These are phyloP conservation scores for Peromyscus californicus DNA, from an alignment of 2,113 vertebrate genomes.

Conservation along the genomic window DNA sequence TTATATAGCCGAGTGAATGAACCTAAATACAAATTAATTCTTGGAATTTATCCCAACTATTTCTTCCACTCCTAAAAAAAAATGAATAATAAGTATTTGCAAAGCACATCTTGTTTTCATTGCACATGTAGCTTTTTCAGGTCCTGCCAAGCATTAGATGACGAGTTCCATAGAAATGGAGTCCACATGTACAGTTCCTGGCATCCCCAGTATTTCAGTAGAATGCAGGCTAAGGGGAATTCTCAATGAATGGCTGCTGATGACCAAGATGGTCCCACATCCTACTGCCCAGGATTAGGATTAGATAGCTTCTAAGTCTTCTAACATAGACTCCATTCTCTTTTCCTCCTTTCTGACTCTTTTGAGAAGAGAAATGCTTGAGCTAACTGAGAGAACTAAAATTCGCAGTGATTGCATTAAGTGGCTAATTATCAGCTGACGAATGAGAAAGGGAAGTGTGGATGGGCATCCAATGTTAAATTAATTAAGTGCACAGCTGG, in stretches of 20 bases:
- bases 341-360: neutral
- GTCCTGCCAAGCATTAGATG: neutral
- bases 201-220: neutral
- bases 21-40: neutral
- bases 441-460: neutral
- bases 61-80: neutral
- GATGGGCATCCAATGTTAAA: neutral
- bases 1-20: neutral
- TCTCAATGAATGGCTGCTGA: too few species aligned
- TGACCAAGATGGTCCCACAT: neutral
- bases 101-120: neutral
- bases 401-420: neutral
- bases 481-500: neutral
- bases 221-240: neutral
- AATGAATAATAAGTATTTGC: neutral
- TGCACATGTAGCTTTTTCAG: neutral
- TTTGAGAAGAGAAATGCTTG: neutral
- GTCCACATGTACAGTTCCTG: neutral
- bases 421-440: conserved; percentile 3
- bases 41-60: neutral
- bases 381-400: neutral
- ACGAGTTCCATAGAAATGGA: neutral
- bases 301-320: neutral
- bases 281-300: too few species aligned
- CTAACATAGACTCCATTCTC: neutral